phyloP scores from a whole-genome alignment of 2,797 vertebrate species.

The Lepidocolaptes lacrymiger region DNA sequence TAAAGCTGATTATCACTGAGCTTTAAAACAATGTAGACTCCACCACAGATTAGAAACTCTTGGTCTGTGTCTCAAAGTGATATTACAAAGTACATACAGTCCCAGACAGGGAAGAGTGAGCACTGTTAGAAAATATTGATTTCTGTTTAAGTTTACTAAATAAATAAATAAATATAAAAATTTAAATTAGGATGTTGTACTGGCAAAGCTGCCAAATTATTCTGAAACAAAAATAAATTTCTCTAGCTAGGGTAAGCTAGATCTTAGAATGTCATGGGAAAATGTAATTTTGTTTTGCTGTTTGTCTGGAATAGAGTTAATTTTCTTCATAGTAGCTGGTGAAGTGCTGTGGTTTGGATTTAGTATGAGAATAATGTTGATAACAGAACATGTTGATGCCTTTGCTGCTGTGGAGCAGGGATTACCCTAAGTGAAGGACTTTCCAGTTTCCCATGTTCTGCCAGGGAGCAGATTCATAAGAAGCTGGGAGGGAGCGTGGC shows the following conservation, averaged over 20 bases:
- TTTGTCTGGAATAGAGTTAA: background rate
- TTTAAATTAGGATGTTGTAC: background rate
- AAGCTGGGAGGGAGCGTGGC: background rate
- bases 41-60: background rate
- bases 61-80: background rate
- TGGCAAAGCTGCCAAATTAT: background rate
- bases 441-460: background rate
- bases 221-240: background rate
- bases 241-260: background rate
- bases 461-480: background rate
- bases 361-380: background rate
- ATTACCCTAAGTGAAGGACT: background rate
- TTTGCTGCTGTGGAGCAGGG: rapidly evolving
- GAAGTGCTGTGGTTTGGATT: background rate
- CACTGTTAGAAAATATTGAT: background rate
- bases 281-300: background rate
- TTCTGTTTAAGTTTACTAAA: background rate
- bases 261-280: background rate
- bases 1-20: background rate
- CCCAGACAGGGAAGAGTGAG: background rate
- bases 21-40: background rate
- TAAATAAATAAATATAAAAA: background rate
- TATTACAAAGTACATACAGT: background rate
- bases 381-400: background rate
- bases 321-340: background rate